Percentiles rank a stretch among this genome's conserved stretches.
phyloP scores from a whole-genome alignment of 2,888 invertebrate species.

The Achlya flavicornis region DNA sequence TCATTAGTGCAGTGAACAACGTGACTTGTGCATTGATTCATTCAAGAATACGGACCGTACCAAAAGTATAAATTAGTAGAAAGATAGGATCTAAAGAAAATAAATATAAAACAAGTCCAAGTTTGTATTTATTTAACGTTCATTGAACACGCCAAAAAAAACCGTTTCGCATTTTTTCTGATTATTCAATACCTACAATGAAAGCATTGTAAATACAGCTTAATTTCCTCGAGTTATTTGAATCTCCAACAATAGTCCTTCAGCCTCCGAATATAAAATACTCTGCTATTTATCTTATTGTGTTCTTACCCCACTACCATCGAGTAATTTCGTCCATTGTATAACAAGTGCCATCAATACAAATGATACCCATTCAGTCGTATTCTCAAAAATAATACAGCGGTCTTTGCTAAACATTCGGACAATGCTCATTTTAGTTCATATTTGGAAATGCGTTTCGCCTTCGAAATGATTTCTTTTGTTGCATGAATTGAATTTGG shows the following conservation, averaged over 20 bases:
- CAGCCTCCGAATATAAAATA: constrained; percentile 1
- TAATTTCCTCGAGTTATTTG: background rate
- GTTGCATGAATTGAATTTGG: background rate
- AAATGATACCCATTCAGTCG: constrained; percentile 20
- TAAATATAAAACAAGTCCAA: too few species aligned
- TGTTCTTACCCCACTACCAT: constrained; percentile 11
- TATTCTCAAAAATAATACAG: constrained; percentile 28
- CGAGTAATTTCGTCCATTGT: constrained; percentile 30
- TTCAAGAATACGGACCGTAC: too few species aligned
- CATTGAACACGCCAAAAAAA: too few species aligned
- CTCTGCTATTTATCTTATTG: constrained; percentile 7
- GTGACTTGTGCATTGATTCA: too few species aligned
- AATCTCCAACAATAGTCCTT: constrained; percentile 5
- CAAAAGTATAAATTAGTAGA: too few species aligned
- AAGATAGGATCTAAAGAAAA: too few species aligned
- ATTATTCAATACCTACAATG: too few species aligned
- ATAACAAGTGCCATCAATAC: constrained; percentile 23
- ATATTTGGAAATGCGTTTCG: background rate
- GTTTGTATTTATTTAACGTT: too few species aligned
- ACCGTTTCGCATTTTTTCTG: too few species aligned
- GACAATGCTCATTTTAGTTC: background rate
- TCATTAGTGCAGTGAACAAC: too few species aligned
- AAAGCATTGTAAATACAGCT: too few species aligned
- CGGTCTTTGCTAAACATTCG: background rate
- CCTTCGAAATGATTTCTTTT: background rate